Percentiles rank a stretch among this genome's conserved stretches.
Evolutionary conservation across 2,888 invertebrate genomes (phyloP).

Genomic region (Philereme vetulata): DNA sequence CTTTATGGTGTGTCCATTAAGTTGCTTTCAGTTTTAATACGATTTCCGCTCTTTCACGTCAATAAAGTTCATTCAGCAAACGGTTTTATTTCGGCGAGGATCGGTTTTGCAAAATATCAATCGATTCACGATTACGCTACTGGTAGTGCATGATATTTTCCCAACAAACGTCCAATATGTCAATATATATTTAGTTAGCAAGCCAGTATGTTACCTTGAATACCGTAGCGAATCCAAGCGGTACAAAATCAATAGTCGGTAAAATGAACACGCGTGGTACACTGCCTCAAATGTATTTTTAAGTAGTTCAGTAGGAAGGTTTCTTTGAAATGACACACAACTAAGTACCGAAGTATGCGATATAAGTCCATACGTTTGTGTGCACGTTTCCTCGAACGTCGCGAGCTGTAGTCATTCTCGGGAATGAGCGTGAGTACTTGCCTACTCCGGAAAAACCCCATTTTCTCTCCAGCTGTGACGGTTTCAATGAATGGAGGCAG

Average conservation of each 20-base stretch:
- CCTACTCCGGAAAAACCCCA: constrained; percentile 43
- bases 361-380: constrained; percentile 12
- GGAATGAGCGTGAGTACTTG: constrained; percentile 28
- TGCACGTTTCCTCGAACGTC: constrained; percentile 36
- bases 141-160: background rate
- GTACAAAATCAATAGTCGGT: constrained; percentile 7
- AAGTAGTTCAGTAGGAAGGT: constrained; percentile 15
- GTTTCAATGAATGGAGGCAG: constrained; percentile 48
- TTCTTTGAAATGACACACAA: constrained; percentile 14
- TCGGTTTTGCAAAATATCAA: background rate
- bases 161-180: background rate
- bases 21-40: constrained; percentile 5
- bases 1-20: constrained; percentile 7
- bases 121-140: background rate
- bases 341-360: constrained; percentile 13
- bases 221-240: background rate
- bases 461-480: constrained; percentile 46
- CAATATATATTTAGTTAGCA: background rate
- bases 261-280: background rate
- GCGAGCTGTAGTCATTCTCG: constrained; percentile 36
- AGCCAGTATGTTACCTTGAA: background rate
- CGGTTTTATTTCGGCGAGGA: background rate
- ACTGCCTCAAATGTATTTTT: constrained; percentile 5
- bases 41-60: constrained; percentile 13
- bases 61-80: constrained; percentile 13